phyloP scores from a whole-genome alignment of 2,797 vertebrate genomes.

The Cygnus olor region DNA sequence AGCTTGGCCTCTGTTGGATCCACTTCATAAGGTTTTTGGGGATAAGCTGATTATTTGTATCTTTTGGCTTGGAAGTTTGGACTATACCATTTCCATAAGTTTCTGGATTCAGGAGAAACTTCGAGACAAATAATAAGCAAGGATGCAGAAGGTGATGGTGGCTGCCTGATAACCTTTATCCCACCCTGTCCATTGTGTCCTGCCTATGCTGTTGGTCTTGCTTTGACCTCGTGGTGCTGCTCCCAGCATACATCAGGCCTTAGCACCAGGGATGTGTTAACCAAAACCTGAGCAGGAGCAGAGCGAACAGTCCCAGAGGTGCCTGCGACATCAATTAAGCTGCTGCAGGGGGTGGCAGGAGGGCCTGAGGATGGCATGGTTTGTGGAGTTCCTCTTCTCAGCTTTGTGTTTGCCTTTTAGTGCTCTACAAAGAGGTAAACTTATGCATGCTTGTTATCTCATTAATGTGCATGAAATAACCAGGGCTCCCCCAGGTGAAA shows the following conservation, averaged over 20 bases:
- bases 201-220: fast-evolving
- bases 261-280: fast-evolving
- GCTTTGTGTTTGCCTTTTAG: neutral
- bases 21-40: neutral
- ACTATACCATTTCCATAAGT: neutral
- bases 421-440: neutral
- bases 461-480: fast-evolving
- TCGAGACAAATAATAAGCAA: neutral
- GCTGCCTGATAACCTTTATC: neutral
- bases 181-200: neutral
- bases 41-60: neutral
- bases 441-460: fast-evolving
- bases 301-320: fast-evolving
- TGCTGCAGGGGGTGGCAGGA: neutral
- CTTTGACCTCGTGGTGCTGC: neutral
- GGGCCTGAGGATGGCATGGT: neutral
- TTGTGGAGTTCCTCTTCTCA: neutral
- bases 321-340: neutral
- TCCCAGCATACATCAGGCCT: neutral
- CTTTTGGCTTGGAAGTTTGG: neutral
- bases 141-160: neutral
- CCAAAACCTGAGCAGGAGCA: neutral
- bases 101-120: neutral
- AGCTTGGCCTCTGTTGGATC: neutral
- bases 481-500: neutral